phyloP scores from a whole-genome alignment of 1,140 invertebrate genomes.

The Glossosoma conforme region DNA sequence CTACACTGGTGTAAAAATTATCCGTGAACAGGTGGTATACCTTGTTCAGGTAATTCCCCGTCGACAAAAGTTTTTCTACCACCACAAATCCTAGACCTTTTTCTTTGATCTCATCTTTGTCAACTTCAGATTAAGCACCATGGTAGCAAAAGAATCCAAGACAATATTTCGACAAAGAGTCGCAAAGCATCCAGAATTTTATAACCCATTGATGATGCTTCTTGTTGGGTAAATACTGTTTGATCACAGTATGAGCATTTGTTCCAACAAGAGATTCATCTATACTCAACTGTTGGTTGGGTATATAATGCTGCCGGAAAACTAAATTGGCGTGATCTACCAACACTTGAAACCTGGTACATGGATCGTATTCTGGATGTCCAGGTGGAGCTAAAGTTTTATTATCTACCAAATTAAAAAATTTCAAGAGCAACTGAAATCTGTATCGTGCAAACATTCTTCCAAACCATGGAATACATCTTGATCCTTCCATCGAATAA shows the following conservation, averaged over 20 bases:
- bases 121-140: conserved; percentile 21
- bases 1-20: conserved; percentile 28
- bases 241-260: conserved; percentile 22
- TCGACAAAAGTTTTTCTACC: conserved; percentile 30
- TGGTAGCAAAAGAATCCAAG: conserved; percentile 29
- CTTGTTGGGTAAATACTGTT: conserved; percentile 34
- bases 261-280: conserved; percentile 32
- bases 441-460: conserved; percentile 33
- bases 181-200: conserved; percentile 33
- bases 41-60: conserved; percentile 32
- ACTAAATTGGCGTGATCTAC: conserved; percentile 33
- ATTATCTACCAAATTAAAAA: conserved; percentile 25
- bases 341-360: conserved; percentile 30
- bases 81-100: conserved; percentile 30
- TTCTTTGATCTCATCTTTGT: conserved; percentile 28
- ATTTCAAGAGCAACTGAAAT: conserved; percentile 33
- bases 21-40: conserved; percentile 30
- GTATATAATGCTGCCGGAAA: conserved; percentile 32
- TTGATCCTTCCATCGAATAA: conserved; percentile 30
- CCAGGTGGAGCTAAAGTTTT: conserved; percentile 20
- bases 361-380: conserved; percentile 31
- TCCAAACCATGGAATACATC: conserved; percentile 34
- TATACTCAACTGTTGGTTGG: conserved; percentile 30
- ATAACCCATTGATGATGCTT: conserved; percentile 33
- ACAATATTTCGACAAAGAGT: conserved; percentile 32